Evolutionary conservation across 2,113 vertebrate genomes (phyloP), one percentile per base, ranked within the genome.

Genomic region (Neomonachus schauinslandi): DNA sequence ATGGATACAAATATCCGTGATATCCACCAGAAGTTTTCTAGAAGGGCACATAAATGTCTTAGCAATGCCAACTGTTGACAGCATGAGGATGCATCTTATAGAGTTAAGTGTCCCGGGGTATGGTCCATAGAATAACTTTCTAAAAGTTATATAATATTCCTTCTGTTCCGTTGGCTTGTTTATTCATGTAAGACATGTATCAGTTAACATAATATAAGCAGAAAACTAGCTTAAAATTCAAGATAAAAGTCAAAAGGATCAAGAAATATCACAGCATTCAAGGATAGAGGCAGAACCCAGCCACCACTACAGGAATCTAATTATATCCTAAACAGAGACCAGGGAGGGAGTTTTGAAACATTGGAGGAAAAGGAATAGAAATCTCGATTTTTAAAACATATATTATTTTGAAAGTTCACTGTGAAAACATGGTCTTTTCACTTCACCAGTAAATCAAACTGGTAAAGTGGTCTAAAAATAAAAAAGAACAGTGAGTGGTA

Each of bases 261-360:
- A 31, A 93, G n/a, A 31, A 87, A 4, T 36, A 55, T 76, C 28
- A 79, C 2, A 76, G 46, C 33, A 55, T 33, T 26, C 13, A 63
- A 95, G 22, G 59, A 83, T 10, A 63, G 61, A 89, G 22, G 16
- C 89, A 79, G 72, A 89, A 53, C 12, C 72, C 91, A 91, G 7
- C 6, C 31, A 51, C n/a, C 81, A 36, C 24, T 57, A 1, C 4
- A 51, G 49, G 26, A 13, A 57, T 94, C 42, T 97, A 98, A 84
- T 94, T 98, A 98, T 98, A 98, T 98, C 94, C 91, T 98, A 94
- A 98, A 93, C 39, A 24, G 51, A 51, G 22, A 98, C 18, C 39
- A 97, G 53, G 95, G 21, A 94, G 77, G 71, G 89, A 97, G 96
- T 80, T 98, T 97, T 92, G 63, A 28, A 95, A 98, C 57, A 67